Evolutionary conservation across 2,888 invertebrate genomes (phyloP), one percentile per base, ranked within the genome.

Genomic region (Bugula neritina): DNA sequence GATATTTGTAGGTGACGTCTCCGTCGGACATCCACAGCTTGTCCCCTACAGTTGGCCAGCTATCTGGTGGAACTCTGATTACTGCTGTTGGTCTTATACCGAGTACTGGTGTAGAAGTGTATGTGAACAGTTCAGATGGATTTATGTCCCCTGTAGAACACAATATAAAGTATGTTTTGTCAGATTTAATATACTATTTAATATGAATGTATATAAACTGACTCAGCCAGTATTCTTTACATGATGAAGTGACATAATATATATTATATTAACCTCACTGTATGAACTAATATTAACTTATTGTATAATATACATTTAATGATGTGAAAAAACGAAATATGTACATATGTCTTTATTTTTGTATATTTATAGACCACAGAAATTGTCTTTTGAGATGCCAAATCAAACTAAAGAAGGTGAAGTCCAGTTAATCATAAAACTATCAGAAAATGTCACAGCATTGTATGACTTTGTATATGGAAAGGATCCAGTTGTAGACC

Each of bases 21-120:
- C 10, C 10, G 5, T 10, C 5, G 43, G 43, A 43, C 43, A 63
- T 76, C 3, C 34, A 58, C 17, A 75, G 74, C 5, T 74, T 80
- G 17, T 71, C 71, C 58, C 82, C 82, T 2, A 73, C 71, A 0
- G 75, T 72, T 71, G 85, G 85, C 1, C 84, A 84, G 0, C 72
- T 75, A n/a, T 80, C 82, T 34, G 85, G 85, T 1, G 84, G 84
- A 10, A 84, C 85, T n/a, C 77, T 74, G 23, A 69, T 84, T 17
- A 80, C 78, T 1, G 73, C 84, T 17, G 73, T 31, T n/a, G 85
- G 85, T 17, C 70, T 75, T 5, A 78, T 83, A 72, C 75, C 85
- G 35, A 73, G 79, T 72, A 77, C 84, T 57, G 81, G 80, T 31
- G 31, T 63, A 13, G 5, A 25, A 17, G 31, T 63, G 31, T 31